A percentile compares a stretch with the other conserved stretches of the same genome.
Evolutionary conservation across 1,140 invertebrate species (phyloP).

Genomic region (Telenomus remus): DNA sequence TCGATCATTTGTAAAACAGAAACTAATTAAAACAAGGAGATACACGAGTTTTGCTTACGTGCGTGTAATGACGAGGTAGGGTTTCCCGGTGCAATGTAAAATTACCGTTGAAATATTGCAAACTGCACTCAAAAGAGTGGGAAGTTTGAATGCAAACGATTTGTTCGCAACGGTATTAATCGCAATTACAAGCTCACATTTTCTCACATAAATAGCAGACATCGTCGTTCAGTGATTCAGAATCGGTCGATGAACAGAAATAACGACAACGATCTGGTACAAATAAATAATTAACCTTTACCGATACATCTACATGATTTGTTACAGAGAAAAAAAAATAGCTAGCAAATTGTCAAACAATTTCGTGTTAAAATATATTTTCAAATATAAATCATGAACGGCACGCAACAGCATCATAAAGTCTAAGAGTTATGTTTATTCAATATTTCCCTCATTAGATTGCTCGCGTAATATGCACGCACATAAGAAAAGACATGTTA

Average conservation of each 20-base stretch:
- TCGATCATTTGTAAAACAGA: constrained; percentile 47
- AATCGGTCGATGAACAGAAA: too few species aligned
- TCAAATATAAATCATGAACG: constrained; percentile 25
- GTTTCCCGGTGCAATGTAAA: constrained; percentile 45
- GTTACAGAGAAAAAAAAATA: constrained; percentile 19
- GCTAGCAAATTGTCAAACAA: constrained; percentile 39
- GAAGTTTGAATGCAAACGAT: constrained; percentile 5
- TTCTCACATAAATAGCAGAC: too few species aligned
- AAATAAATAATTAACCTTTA: too few species aligned
- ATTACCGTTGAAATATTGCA: constrained; percentile 40
- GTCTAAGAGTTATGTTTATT: constrained; percentile 54
- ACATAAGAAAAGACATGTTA: constrained; percentile 37
- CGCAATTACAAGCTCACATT: too few species aligned
- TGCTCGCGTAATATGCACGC: constrained; percentile 39
- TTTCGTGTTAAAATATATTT: constrained; percentile 10
- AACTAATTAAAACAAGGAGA: constrained; percentile 33
- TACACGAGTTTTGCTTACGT: constrained; percentile 44
- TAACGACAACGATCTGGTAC: too few species aligned
- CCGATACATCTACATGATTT: too few species aligned
- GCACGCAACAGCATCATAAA: constrained; percentile 44
- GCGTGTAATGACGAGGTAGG: constrained; percentile 53
- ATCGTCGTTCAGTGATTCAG: too few species aligned
- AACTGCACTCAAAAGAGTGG: constrained; percentile 23
- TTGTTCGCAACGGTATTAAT: too few species aligned
- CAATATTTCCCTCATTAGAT: constrained; percentile 52